phyloP scores from a whole-genome alignment of 2,113 vertebrate genomes.

The Agapornis roseicollis region DNA sequence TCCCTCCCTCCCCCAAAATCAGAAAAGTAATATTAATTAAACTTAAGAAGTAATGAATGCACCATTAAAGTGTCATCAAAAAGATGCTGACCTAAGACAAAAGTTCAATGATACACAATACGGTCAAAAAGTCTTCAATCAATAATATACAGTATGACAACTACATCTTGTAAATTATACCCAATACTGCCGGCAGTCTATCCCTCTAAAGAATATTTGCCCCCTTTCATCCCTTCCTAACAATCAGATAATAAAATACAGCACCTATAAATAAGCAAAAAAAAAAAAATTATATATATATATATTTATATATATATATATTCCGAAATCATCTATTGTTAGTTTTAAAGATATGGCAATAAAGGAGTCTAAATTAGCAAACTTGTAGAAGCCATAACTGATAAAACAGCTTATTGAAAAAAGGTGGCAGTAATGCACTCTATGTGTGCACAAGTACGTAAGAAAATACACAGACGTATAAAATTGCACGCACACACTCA shows the following conservation, averaged over 20 bases:
- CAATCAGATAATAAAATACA: slow-evolving; percentile 98
- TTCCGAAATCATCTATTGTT: slow-evolving; percentile 89
- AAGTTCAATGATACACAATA: slow-evolving; percentile 92
- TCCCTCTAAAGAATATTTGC: slow-evolving; percentile 96
- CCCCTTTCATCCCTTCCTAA: slow-evolving; percentile 96
- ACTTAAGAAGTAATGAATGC: slow-evolving; percentile 88
- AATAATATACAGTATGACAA: slow-evolving; percentile 98
- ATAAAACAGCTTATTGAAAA: slow-evolving; percentile 97
- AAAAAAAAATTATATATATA: slow-evolving; percentile 75
- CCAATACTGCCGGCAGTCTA: slow-evolving; percentile 99
- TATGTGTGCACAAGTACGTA: slow-evolving; percentile 93
- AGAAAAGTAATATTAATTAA: slow-evolving; percentile 84
- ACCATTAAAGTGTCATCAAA: slow-evolving; percentile 90
- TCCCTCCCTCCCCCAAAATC: slow-evolving; percentile 69
- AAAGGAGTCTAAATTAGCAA: slow-evolving; percentile 94
- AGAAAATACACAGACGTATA: slow-evolving; percentile 91
- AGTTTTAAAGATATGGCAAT: slow-evolving; percentile 95
- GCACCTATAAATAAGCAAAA: slow-evolving; percentile 99
- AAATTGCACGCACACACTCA: slow-evolving; percentile 78
- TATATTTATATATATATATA: slow-evolving; percentile 83
- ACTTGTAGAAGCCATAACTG: slow-evolving; percentile 92
- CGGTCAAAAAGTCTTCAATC: slow-evolving; percentile 90
- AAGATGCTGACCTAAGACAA: slow-evolving; percentile 89
- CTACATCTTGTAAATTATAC: slow-evolving; percentile 99
- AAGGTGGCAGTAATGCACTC: slow-evolving; percentile 98